Evolutionary conservation across 2,113 vertebrate species (phyloP).

Genomic region (Ameiurus melas): DNA sequence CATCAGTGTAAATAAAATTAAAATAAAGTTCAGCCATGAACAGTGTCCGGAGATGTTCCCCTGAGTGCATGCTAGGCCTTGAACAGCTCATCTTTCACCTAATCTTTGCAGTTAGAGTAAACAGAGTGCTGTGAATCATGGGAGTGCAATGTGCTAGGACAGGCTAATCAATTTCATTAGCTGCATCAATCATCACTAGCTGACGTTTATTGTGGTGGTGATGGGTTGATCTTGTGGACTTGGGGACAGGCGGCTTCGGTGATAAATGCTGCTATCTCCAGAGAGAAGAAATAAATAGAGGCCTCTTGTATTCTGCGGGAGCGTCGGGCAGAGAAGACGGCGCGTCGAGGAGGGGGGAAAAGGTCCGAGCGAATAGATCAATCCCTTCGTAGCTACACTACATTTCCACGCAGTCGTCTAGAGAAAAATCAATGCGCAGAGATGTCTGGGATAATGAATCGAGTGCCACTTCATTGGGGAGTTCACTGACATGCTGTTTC

Average conservation of each 20-base stretch:
- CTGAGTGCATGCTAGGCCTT: constrained; percentile 29
- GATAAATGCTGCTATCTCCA: constrained; percentile 86
- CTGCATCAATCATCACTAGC: constrained; percentile 87
- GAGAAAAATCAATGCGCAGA: constrained; percentile 22
- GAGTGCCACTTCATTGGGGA: background rate
- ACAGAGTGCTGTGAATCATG: constrained; percentile 75
- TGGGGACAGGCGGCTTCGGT: constrained; percentile 76
- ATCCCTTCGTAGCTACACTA: constrained; percentile 3
- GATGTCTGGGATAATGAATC: constrained; percentile 11
- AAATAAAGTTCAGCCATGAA: constrained; percentile 68
- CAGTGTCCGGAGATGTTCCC: constrained; percentile 49
- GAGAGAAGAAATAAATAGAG: constrained; percentile 77
- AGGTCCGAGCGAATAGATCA: constrained; percentile 27
- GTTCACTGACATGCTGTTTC: constrained; percentile 1
- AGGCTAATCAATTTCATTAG: constrained; percentile 95
- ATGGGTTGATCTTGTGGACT: constrained; percentile 90
- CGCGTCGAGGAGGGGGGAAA: constrained; percentile 32
- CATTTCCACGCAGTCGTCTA: background rate
- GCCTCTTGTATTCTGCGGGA: constrained; percentile 53
- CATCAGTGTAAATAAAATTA: constrained; percentile 13
- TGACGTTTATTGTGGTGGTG: constrained; percentile 91
- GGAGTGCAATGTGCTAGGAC: constrained; percentile 61
- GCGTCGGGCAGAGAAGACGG: constrained; percentile 71
- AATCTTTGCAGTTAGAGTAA: constrained; percentile 66
- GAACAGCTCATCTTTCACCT: constrained; percentile 56